Conservation (phyloP, 2,888 invertebrate species). For the Lutraria lutraria region DNA sequence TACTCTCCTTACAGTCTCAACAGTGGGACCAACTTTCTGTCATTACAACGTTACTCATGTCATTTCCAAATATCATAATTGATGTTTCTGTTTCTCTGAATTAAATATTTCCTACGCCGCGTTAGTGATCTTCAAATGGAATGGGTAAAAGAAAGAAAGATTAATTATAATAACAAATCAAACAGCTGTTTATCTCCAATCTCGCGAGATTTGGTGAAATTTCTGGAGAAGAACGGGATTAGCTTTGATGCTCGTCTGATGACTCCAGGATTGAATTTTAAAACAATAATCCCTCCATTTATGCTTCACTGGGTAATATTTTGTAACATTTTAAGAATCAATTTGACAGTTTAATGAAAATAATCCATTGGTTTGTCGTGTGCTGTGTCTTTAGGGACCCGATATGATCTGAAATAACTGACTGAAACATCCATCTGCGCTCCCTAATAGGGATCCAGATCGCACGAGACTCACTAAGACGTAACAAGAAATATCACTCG, state of each 20-base stretch:
- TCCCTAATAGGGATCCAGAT: slow-evolving; percentile 56
- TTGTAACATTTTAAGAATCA: slow-evolving; percentile 71
- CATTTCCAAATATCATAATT: slow-evolving; percentile 55
- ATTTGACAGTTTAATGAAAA: slow-evolving; percentile 74
- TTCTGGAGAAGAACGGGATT: slow-evolving; percentile 63
- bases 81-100: slow-evolving; percentile 50
- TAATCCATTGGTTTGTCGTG: slow-evolving; percentile 66
- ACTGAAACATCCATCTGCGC: slow-evolving; percentile 64
- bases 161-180: slow-evolving; percentile 72
- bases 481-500: neutral
- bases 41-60: slow-evolving; percentile 35
- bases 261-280: slow-evolving; percentile 68
- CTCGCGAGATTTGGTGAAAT: slow-evolving; percentile 63
- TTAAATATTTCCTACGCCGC: slow-evolving; percentile 40
- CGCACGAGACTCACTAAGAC: slow-evolving; percentile 8
- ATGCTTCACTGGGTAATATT: slow-evolving; percentile 69
- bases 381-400: slow-evolving; percentile 54
- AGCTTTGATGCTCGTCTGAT: slow-evolving; percentile 67
- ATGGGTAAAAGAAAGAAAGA: slow-evolving; percentile 65
- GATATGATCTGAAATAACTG: slow-evolving; percentile 55
- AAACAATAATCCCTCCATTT: slow-evolving; percentile 67
- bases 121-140: slow-evolving; percentile 52
- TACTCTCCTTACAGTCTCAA: neutral
- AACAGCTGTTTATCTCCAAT: slow-evolving; percentile 72
- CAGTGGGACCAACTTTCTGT: neutral